phyloP scores from a whole-genome alignment of 2,113 vertebrate species.

The Ailuropoda melanoleuca region DNA sequence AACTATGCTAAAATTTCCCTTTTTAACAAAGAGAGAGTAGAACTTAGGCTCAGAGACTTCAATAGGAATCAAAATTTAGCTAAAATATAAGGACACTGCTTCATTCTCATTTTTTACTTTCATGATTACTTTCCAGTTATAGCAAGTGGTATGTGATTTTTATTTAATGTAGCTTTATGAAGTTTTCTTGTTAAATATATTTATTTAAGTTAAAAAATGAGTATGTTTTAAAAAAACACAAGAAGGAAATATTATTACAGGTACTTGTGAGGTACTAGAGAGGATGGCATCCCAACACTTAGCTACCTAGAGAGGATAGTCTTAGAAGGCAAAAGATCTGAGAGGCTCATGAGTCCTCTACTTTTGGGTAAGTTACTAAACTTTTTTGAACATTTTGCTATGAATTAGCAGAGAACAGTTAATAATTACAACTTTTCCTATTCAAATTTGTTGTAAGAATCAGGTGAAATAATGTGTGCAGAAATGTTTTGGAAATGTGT shows the following conservation, averaged over 20 bases:
- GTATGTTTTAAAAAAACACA: neutral
- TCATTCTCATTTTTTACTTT: neutral
- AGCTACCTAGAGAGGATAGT: neutral
- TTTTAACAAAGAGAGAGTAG: constrained; percentile 11
- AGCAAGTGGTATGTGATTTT: neutral
- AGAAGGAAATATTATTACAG: neutral
- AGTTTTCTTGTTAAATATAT: constrained; percentile 29
- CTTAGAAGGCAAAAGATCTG: neutral
- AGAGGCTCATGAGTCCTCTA: neutral
- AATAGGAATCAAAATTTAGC: neutral
- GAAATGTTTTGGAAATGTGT: neutral
- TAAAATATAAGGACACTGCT: neutral
- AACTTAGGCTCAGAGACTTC: neutral
- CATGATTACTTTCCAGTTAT: neutral
- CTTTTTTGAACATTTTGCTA: neutral
- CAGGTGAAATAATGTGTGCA: neutral
- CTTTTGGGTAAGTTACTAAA: neutral
- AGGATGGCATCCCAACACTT: neutral
- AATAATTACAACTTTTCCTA: neutral
- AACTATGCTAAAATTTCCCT: neutral
- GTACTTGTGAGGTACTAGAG: neutral
- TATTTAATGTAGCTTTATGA: neutral
- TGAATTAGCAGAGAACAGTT: neutral
- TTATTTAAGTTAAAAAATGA: neutral
- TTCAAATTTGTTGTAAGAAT: neutral